Evolutionary conservation across 2,797 vertebrate species (phyloP).

Genomic region (Spondyliosoma cantharus): DNA sequence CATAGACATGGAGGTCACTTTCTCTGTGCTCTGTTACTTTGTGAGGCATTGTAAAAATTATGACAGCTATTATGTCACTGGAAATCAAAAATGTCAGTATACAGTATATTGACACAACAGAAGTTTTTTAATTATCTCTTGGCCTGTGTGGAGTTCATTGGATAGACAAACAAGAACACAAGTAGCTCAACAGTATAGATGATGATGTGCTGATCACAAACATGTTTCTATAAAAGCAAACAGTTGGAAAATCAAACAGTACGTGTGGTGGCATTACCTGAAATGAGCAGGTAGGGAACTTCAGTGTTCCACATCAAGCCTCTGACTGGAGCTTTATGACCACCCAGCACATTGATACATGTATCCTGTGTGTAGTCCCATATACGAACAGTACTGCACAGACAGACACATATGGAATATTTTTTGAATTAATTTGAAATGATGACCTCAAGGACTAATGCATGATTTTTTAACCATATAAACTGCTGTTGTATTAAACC

Average conservation of each 20-base stretch:
- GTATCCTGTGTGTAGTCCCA: constrained; percentile 98
- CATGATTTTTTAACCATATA: neutral
- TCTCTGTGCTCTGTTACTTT: neutral
- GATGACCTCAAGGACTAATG: neutral
- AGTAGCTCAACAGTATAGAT: neutral
- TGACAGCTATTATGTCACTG: neutral
- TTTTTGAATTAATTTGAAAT: neutral
- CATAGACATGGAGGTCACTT: no score
- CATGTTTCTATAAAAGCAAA: neutral
- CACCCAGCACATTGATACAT: constrained; percentile 93
- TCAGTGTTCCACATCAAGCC: constrained; percentile 98
- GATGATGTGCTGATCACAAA: no score
- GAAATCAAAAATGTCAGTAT: neutral
- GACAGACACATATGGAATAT: constrained; percentile 15
- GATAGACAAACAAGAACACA: neutral
- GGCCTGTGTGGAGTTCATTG: neutral
- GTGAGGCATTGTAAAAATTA: neutral
- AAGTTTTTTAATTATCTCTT: neutral
- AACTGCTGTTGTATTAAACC: no score
- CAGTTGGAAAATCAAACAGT: neutral
- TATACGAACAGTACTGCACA: constrained; percentile 91
- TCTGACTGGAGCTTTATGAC: constrained; percentile 93
- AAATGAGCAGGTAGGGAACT: constrained; percentile 94
- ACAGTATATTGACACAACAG: neutral
- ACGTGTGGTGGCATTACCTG: constrained; percentile 57